Percentiles rank a stretch among this genome's conserved stretches.
phyloP scores from a whole-genome alignment of 2,113 vertebrate species.

The Tympanuchus pallidicinctus region DNA sequence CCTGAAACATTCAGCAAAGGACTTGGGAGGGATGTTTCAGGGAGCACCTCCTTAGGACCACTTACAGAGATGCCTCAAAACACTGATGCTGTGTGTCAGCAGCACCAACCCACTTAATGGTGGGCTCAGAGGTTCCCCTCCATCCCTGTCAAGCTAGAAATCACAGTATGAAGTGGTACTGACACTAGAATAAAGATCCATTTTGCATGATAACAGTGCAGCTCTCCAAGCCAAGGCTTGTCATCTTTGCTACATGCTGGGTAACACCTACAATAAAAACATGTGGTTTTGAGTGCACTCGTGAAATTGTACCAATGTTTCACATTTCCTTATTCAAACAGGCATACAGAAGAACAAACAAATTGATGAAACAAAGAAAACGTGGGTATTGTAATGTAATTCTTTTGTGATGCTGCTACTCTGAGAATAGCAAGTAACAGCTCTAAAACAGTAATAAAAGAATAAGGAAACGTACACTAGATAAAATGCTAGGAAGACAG shows the following conservation, averaged over 20 bases:
- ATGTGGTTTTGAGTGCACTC: neutral
- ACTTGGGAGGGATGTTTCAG: neutral
- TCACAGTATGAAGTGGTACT: neutral
- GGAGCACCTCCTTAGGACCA: neutral
- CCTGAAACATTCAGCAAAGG: neutral
- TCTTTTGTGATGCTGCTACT: neutral
- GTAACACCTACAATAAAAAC: neutral
- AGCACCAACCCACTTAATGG: neutral
- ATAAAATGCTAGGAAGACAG: neutral
- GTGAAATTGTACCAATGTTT: neutral
- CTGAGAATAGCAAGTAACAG: neutral
- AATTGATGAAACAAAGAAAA: neutral
- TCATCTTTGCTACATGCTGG: neutral
- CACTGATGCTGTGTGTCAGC: neutral
- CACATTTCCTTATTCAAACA: fast-evolving
- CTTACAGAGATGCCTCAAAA: neutral
- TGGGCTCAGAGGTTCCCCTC: neutral
- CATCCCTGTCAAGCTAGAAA: neutral
- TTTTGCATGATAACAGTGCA: neutral
- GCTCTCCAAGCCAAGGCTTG: neutral
- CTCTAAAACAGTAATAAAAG: neutral
- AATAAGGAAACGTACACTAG: neutral
- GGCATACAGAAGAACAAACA: neutral
- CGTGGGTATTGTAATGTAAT: neutral
- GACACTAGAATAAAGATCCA: neutral